A percentile compares a stretch with the other conserved stretches of the same genome.
These are phyloP conservation scores for Smutsia gigantea DNA, from an alignment of 2,797 vertebrate genomes.

Conservation along the genomic window DNA sequence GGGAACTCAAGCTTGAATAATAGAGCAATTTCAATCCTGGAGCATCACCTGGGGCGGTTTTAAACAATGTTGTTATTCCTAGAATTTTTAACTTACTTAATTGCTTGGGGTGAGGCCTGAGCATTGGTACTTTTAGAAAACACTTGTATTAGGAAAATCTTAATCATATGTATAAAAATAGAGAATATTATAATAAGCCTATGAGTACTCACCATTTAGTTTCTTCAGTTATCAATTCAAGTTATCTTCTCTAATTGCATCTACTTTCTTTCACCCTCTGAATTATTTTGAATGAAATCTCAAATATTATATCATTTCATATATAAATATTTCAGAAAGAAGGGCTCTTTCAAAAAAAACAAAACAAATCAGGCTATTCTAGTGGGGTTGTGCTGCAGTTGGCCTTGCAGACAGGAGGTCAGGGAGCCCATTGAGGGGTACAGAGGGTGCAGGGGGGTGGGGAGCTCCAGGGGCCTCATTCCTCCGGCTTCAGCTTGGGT, in stretches of 20 bases:
- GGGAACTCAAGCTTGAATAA: background rate
- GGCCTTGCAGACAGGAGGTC: background rate
- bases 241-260: background rate
- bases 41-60: background rate
- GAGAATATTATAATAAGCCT: background rate
- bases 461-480: background rate
- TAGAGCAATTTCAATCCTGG: background rate
- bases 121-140: background rate
- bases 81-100: background rate
- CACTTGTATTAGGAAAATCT: background rate
- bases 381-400: background rate
- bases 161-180: background rate
- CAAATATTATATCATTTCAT: background rate
- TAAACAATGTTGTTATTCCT: background rate
- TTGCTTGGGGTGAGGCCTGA: background rate
- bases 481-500: background rate
- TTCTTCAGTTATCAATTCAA: background rate
- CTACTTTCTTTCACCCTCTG: background rate
- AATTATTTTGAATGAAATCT: background rate
- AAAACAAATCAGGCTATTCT: background rate
- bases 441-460: background rate
- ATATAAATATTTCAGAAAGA: background rate
- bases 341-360: background rate
- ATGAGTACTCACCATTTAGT: background rate
- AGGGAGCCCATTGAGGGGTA: background rate